Percentiles rank a stretch among this genome's conserved stretches.
These are phyloP conservation scores for Lasioglossum figueresi DNA, from an alignment of 2,888 invertebrate species.

Conservation along the genomic window DNA sequence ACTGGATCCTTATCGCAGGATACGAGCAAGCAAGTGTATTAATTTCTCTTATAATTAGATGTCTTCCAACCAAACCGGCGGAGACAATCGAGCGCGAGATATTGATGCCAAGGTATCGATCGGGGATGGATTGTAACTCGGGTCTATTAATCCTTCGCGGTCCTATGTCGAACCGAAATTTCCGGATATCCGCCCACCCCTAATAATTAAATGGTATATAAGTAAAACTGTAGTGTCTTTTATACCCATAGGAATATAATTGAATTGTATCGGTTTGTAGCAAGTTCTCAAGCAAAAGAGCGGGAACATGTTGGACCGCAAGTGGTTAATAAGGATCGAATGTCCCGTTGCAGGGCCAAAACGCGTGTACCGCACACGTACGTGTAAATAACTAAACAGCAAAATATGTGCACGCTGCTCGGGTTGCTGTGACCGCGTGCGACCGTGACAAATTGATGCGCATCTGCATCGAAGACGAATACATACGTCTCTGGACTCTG, in stretches of 20 bases:
- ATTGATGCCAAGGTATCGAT: not conserved
- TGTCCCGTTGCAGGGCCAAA: not conserved
- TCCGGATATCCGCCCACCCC: no score
- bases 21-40: no score
- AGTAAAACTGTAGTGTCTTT: no score
- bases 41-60: not conserved
- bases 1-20: not conserved
- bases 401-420: not conserved
- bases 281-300: not conserved
- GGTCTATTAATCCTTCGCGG: no score
- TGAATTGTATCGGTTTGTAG: not conserved
- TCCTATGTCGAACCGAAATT: no score
- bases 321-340: not conserved
- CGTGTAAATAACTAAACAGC: not conserved
- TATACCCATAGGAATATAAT: no score
- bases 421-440: not conserved
- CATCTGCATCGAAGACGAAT: slow-evolving; percentile 21
- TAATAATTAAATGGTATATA: no score
- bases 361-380: not conserved
- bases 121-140: not conserved
- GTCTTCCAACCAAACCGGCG: not conserved
- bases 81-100: not conserved
- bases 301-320: not conserved
- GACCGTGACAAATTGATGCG: slow-evolving; percentile 15
- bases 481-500: slow-evolving; percentile 17